Evolutionary conservation across 2,797 vertebrate genomes (phyloP).

Genomic region (Centroberyx gerrardi): DNA sequence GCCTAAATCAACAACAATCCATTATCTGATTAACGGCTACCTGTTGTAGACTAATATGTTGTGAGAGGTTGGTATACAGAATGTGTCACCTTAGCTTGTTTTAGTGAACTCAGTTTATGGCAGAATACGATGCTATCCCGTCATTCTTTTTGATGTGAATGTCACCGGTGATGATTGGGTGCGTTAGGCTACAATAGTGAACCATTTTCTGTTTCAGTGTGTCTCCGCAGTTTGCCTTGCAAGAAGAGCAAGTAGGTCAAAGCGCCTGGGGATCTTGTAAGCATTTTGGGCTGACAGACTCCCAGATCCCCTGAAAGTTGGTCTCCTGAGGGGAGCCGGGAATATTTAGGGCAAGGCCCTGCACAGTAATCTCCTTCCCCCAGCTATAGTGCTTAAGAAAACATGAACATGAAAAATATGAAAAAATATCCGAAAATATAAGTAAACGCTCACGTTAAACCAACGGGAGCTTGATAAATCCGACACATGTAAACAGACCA

Average conservation of each 20-base stretch:
- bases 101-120: slow-evolving; percentile 1
- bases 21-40: no score
- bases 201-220: slow-evolving; percentile 41
- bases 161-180: slow-evolving; percentile 12
- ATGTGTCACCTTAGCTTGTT: background rate
- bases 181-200: slow-evolving; percentile 26
- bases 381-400: slow-evolving; percentile 22
- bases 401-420: slow-evolving; percentile 1
- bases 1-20: no score
- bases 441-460: no score
- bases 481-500: background rate
- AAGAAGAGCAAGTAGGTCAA: slow-evolving; percentile 76
- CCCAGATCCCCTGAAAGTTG: slow-evolving; percentile 67
- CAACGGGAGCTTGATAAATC: background rate
- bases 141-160: background rate
- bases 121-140: background rate
- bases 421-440: no score
- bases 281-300: slow-evolving; percentile 67
- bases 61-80: background rate
- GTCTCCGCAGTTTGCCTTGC: slow-evolving; percentile 44
- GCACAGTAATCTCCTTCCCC: slow-evolving; percentile 45
- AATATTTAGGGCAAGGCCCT: slow-evolving; percentile 70
- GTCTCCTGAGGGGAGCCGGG: slow-evolving; percentile 65
- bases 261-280: slow-evolving; percentile 63
- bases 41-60: background rate